Conservation (phyloP, 2,888 invertebrate genomes). For the Busseola fusca region DNA sequence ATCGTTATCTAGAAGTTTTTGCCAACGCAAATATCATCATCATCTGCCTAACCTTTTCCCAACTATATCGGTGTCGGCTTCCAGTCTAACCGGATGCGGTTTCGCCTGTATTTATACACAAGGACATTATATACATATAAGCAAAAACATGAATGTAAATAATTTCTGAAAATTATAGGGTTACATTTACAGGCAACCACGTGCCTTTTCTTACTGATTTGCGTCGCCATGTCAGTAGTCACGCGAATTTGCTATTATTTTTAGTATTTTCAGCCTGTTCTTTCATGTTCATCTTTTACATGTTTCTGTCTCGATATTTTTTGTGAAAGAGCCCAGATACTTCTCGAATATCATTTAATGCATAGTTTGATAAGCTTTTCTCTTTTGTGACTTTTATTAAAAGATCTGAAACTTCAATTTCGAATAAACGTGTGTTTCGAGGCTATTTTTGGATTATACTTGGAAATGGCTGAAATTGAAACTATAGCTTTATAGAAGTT, state of each 20-base stretch:
- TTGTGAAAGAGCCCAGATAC: slow-evolving; percentile 11
- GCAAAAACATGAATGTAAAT: neutral
- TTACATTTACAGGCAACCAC: slow-evolving; percentile 31
- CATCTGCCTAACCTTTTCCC: too few relatives aligned
- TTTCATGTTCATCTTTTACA: slow-evolving; percentile 40
- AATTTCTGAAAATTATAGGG: slow-evolving; percentile 19
- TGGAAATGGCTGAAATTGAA: slow-evolving; percentile 24
- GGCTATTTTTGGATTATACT: slow-evolving; percentile 9
- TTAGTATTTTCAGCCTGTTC: slow-evolving; percentile 39
- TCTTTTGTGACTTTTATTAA: neutral
- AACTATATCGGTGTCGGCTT: too few relatives aligned
- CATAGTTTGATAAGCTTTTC: slow-evolving; percentile 3
- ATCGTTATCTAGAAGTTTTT: neutral
- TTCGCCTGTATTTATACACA: too few relatives aligned
- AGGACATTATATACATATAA: neutral
- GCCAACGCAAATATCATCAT: neutral
- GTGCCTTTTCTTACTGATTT: slow-evolving; percentile 52
- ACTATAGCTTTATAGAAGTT: slow-evolving; percentile 11
- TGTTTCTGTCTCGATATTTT: slow-evolving; percentile 29
- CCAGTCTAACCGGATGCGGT: too few relatives aligned
- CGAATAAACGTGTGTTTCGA: neutral
- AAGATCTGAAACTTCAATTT: neutral
- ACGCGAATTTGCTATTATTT: slow-evolving; percentile 57
- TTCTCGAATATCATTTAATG: slow-evolving; percentile 30
- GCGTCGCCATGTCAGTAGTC: slow-evolving; percentile 42